A percentile compares a stretch with the other conserved stretches of the same genome.
These are phyloP conservation scores for Urechis unicinctus DNA, from an alignment of 2,888 invertebrate species.

Conservation along the genomic window DNA sequence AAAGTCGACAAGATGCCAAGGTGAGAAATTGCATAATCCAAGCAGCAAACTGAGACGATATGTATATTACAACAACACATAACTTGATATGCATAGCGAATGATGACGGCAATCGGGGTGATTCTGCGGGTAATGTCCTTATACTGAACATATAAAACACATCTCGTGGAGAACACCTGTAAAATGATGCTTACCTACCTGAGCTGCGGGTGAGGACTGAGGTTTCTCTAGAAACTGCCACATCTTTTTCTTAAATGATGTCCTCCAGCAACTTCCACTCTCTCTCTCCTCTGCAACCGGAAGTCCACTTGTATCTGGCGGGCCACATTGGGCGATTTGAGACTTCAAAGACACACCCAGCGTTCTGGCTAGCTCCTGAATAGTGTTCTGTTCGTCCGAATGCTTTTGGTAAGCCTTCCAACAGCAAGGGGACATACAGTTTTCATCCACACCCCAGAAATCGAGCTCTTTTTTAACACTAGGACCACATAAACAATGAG, in stretches of 20 bases:
- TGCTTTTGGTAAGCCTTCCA: slow-evolving; percentile 12
- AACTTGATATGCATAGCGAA: too few species aligned
- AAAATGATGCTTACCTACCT: slow-evolving; percentile 11
- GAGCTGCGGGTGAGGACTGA: slow-evolving; percentile 7
- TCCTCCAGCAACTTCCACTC: too few species aligned
- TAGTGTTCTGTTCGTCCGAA: slow-evolving; percentile 6
- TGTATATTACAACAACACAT: too few species aligned
- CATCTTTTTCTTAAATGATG: not conserved
- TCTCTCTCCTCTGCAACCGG: too few species aligned
- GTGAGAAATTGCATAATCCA: too few species aligned
- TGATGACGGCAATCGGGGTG: too few species aligned
- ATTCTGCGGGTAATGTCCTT: too few species aligned
- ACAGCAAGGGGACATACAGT: slow-evolving; percentile 26
- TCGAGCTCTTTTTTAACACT: slow-evolving; percentile 24
- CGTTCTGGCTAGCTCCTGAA: not conserved
- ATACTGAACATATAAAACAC: too few species aligned
- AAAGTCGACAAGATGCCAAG: too few species aligned
- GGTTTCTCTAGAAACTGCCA: slow-evolving; percentile 12
- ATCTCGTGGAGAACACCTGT: too few species aligned
- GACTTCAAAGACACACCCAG: not conserved
- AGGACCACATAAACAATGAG: slow-evolving; percentile 24
- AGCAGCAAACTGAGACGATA: too few species aligned
- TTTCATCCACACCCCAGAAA: slow-evolving; percentile 27
- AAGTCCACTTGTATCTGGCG: not conserved
- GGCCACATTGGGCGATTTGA: not conserved